A percentile compares a stretch with the other conserved stretches of the same genome.
These are phyloP conservation scores for Cuculus canorus DNA, from an alignment of 2,797 vertebrate species.

Conservation along the genomic window DNA sequence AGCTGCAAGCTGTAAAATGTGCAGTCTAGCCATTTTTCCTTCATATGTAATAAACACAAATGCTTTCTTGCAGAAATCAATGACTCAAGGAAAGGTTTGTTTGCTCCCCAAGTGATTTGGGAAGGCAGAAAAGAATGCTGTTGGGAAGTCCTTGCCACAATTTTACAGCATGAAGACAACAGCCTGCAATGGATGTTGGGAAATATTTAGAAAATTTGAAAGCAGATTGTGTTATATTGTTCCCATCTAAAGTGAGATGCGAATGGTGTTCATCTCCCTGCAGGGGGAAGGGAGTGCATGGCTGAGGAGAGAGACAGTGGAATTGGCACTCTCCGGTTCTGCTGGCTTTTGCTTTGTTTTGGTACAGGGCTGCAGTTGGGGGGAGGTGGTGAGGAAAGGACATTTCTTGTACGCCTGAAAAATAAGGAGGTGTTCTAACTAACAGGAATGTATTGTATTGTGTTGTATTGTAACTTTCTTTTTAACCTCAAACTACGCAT, in stretches of 20 bases:
- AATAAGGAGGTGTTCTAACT: background rate
- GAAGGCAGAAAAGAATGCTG: conserved; percentile 60
- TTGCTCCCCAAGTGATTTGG: conserved; percentile 41
- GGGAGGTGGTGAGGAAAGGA: background rate
- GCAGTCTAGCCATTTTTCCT: background rate
- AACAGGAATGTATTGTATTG: background rate
- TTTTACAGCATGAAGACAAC: conserved; percentile 33
- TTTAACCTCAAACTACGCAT: background rate
- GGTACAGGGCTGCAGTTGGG: background rate
- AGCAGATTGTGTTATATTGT: conserved; percentile 50
- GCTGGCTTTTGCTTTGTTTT: background rate
- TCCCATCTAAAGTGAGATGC: conserved; percentile 31
- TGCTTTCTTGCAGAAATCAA: conserved; percentile 48
- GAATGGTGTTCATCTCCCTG: background rate
- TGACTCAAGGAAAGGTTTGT: conserved; percentile 45
- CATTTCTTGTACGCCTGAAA: background rate
- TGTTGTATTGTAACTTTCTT: background rate
- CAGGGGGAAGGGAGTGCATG: background rate
- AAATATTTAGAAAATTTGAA: conserved; percentile 74
- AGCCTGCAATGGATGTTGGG: conserved; percentile 41
- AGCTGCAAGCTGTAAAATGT: conserved; percentile 11
- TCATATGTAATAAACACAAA: conserved; percentile 35
- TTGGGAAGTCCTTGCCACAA: conserved; percentile 61
- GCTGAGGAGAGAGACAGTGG: background rate
- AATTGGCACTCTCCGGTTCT: accelerated